A percentile compares a stretch with the other conserved stretches of the same genome.
Conservation (phyloP, 1,140 invertebrate genomes). For the Melipona quadrifasciata region DNA sequence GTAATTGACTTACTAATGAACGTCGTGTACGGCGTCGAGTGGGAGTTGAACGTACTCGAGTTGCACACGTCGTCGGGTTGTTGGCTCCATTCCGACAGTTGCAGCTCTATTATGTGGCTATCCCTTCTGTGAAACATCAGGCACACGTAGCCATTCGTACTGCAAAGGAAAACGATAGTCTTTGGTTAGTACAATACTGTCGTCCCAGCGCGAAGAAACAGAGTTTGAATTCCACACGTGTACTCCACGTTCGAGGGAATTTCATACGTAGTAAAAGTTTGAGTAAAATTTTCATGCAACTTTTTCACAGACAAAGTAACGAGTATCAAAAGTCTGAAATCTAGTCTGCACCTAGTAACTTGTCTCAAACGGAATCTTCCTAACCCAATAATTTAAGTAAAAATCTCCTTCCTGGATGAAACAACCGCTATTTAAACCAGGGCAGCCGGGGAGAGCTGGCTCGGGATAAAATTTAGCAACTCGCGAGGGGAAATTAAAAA, state of each 20-base stretch:
- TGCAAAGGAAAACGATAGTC: slow-evolving; percentile 68
- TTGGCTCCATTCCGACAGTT: slow-evolving; percentile 82
- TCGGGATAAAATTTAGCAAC: neutral
- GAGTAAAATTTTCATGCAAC: too few species aligned
- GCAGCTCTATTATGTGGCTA: slow-evolving; percentile 83
- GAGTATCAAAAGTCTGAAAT: neutral
- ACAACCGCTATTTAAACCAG: neutral
- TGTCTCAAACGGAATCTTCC: neutral
- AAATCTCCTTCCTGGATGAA: neutral
- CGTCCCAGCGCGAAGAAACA: too few species aligned
- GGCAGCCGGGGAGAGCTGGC: too few species aligned
- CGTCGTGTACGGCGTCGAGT: slow-evolving; percentile 77
- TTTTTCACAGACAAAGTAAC: too few species aligned
- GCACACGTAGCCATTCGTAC: slow-evolving; percentile 84
- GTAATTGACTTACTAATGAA: slow-evolving; percentile 78
- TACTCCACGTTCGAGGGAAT: too few species aligned
- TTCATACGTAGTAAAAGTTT: too few species aligned
- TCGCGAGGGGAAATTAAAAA: neutral
- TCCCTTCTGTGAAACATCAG: slow-evolving; percentile 83
- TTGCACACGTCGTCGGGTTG: slow-evolving; percentile 78
- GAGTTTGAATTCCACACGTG: too few species aligned
- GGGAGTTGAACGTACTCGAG: slow-evolving; percentile 73
- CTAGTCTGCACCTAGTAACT: neutral
- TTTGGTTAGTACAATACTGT: neutral
- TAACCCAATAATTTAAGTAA: neutral